These are phyloP conservation scores for Battus philenor DNA, from an alignment of 1,140 invertebrate species.

Conservation along the genomic window DNA sequence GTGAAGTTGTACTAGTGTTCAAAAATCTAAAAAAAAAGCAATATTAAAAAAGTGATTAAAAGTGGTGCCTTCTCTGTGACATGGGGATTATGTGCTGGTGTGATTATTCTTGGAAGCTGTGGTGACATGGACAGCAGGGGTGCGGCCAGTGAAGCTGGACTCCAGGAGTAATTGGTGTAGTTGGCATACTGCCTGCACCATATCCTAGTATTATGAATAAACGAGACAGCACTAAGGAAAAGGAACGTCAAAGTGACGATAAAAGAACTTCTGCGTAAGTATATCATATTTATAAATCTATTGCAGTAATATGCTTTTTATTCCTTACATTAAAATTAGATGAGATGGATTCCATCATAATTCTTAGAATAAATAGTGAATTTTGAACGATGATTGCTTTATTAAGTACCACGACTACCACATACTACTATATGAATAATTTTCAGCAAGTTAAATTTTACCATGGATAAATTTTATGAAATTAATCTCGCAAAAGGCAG, in stretches of 20 bases:
- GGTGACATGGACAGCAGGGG: slow-evolving; percentile 66
- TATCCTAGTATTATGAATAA: slow-evolving; percentile 74
- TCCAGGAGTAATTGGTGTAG: slow-evolving; percentile 57
- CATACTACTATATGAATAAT: too few relatives aligned
- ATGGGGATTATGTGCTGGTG: slow-evolving; percentile 50
- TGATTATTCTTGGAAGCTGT: slow-evolving; percentile 38
- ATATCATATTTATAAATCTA: too few relatives aligned
- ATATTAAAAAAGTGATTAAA: slow-evolving; percentile 44
- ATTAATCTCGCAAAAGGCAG: too few relatives aligned
- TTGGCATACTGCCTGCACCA: slow-evolving; percentile 61
- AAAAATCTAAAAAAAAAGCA: slow-evolving; percentile 47
- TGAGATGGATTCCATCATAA: too few relatives aligned
- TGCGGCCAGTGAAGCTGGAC: slow-evolving; percentile 53
- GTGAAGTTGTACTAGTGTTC: slow-evolving; percentile 59
- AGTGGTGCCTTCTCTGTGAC: slow-evolving; percentile 44
- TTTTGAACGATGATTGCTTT: too few relatives aligned
- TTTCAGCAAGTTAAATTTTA: too few relatives aligned
- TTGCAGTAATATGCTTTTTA: too few relatives aligned
- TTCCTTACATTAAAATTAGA: too few relatives aligned
- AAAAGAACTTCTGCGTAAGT: slow-evolving; percentile 71
- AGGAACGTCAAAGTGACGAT: slow-evolving; percentile 71
- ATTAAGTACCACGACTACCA: too few relatives aligned
- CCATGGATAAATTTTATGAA: too few relatives aligned
- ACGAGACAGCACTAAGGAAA: slow-evolving; percentile 68
- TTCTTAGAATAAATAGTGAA: too few relatives aligned